Evolutionary conservation across 2,113 vertebrate species (phyloP).

Genomic region (Oxygymnocypris stewartii): DNA sequence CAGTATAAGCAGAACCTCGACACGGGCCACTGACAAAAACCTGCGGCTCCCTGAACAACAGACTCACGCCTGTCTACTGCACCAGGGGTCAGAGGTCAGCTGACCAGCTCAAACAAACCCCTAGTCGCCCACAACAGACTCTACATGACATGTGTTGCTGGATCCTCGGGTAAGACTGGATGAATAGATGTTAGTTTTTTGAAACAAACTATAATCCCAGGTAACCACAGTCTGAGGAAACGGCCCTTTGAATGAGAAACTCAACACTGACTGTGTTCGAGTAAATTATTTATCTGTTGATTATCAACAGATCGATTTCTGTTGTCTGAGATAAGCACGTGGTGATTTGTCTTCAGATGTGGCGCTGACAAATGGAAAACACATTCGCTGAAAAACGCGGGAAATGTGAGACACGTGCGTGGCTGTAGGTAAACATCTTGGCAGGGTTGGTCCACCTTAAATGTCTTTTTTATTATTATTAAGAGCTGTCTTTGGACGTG

Average conservation of each 20-base stretch:
- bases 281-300: neutral
- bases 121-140: constrained; percentile 25
- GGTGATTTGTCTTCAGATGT: constrained; percentile 61
- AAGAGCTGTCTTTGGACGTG: constrained; percentile 57
- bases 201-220: constrained; percentile 29
- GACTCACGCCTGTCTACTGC: constrained; percentile 19
- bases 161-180: constrained; percentile 40
- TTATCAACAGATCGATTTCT: too few species aligned
- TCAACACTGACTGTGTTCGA: neutral
- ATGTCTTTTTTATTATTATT: constrained; percentile 39
- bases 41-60: constrained; percentile 63
- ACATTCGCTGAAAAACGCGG: constrained; percentile 47
- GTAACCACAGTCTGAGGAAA: constrained; percentile 25
- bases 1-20: constrained; percentile 65
- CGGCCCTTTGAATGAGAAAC: neutral
- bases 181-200: constrained; percentile 29
- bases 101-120: constrained; percentile 33
- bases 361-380: constrained; percentile 47
- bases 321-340: constrained; percentile 18
- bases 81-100: constrained; percentile 36
- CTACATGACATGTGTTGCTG: constrained; percentile 13
- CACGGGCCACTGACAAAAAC: constrained; percentile 57
- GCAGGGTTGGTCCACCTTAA: constrained; percentile 53
- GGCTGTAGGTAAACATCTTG: constrained; percentile 31
- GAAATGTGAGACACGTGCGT: constrained; percentile 56